These are phyloP conservation scores for Peromyscus attwateri DNA, from an alignment of 2,797 vertebrate species.

Conservation along the genomic window DNA sequence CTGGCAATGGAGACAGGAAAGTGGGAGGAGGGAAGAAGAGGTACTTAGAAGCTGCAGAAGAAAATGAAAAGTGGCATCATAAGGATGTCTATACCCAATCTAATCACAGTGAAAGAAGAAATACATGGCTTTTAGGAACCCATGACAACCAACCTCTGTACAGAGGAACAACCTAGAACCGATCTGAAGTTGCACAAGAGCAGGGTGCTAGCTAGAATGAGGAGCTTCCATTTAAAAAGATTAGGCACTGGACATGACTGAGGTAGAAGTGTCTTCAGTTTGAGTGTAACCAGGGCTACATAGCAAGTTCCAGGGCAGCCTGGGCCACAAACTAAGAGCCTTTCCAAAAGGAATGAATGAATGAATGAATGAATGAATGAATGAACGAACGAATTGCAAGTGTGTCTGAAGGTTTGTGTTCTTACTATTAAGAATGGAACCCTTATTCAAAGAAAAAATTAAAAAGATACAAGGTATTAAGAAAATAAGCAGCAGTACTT, in stretches of 20 bases:
- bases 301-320: neutral
- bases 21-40: neutral
- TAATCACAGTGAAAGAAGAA: neutral
- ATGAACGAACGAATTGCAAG: neutral
- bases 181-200: neutral
- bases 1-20: neutral
- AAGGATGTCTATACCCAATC: slow-evolving; percentile 40
- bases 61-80: neutral
- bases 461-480: neutral
- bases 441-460: neutral
- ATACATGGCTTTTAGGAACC: neutral
- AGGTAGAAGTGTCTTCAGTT: too few species aligned
- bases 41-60: neutral
- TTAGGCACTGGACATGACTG: neutral
- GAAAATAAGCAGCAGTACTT: neutral
- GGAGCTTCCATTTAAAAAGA: neutral
- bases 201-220: slow-evolving; percentile 11
- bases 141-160: neutral
- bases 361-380: too few species aligned
- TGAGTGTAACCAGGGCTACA: neutral
- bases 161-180: slow-evolving; percentile 27
- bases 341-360: neutral
- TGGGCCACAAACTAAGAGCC: neutral
- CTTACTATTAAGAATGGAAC: neutral
- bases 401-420: neutral